Evolutionary conservation across 2,888 invertebrate genomes (phyloP).

Genomic region (Ennomos fuscantarius): DNA sequence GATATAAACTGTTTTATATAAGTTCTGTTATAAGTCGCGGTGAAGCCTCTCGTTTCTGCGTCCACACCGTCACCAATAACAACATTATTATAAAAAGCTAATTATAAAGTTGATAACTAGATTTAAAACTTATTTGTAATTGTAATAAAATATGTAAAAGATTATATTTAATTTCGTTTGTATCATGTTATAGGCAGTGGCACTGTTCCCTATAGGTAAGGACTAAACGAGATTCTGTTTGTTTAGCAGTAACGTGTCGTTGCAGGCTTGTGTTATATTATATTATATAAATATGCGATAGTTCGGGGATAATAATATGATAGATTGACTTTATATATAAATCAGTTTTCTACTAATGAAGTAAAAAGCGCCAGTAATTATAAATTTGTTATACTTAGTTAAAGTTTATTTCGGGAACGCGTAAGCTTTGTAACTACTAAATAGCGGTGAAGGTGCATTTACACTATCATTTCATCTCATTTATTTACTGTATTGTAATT

Average conservation of each 20-base stretch:
- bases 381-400: conserved; percentile 23
- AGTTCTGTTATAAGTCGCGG: neutral
- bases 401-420: conserved; percentile 17
- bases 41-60: conserved; percentile 43
- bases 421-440: conserved; percentile 29
- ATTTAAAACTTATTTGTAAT: conserved; percentile 69
- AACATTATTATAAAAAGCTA: conserved; percentile 58
- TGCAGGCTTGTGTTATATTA: conserved; percentile 43
- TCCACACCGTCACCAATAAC: conserved; percentile 49
- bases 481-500: conserved; percentile 16
- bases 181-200: conserved; percentile 47
- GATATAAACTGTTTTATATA: neutral
- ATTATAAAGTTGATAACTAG: conserved; percentile 67
- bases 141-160: conserved; percentile 62
- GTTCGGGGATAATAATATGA: conserved; percentile 34
- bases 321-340: conserved; percentile 38
- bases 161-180: conserved; percentile 61
- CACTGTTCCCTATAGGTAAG: conserved; percentile 38
- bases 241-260: conserved; percentile 38
- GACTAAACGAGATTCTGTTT: conserved; percentile 32
- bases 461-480: conserved; percentile 44
- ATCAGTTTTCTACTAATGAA: conserved; percentile 32
- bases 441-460: conserved; percentile 77
- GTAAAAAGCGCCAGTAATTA: conserved; percentile 18
- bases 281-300: conserved; percentile 39